Base-by-base conservation (phyloP, 2,888 invertebrate species). In the Epirrhoe alternata region DNA sequence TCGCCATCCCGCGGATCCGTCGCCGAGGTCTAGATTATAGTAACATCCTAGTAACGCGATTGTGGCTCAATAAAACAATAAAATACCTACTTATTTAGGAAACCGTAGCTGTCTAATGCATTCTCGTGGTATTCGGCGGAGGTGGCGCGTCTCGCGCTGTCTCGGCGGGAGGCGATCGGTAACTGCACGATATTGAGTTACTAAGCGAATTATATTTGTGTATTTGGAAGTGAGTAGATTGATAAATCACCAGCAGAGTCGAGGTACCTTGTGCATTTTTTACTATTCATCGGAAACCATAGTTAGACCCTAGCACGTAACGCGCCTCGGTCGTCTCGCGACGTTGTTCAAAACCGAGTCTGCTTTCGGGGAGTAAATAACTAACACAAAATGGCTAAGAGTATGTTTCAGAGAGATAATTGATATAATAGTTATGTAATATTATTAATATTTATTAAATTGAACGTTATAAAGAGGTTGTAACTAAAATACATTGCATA, bases 381-480 rank as follows among this genome's bases (percentile, higher is more conserved):
- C 77, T 59, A 72, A 60, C 77, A 72, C 69, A 73, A 71, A 72
- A 75, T 71, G 73, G 75, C 67, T 73, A 72, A 74, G 78, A 80
- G 74, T 81, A 83, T 79, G 85, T 82, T 86, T 86, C 85, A 87
- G 87, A 89, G 87, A 89, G 88, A 74, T 81, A 80, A 80, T 82
- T 82, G 78, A 83, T 81, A 85, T 80, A 82, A 86, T 91, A 92
- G 89, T 84, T 90, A 59, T 59, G 58, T 59, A 81, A 88, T 84
- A 86, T 86, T 86, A 86, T 83, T 86, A 86, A 89, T 85, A 86
- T 87, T 68, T 68, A 74, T 68, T 67, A 85, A 89, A 90, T 84
- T 89, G 86, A 86, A 87, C 82, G 87, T 90, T 89, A 87, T 86
- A 85, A 89, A 88, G 81, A 90, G 92, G 92, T 92, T 92, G 92